Base-by-base conservation (phyloP, 2,113 vertebrate species). In the Tor tambroides region DNA sequence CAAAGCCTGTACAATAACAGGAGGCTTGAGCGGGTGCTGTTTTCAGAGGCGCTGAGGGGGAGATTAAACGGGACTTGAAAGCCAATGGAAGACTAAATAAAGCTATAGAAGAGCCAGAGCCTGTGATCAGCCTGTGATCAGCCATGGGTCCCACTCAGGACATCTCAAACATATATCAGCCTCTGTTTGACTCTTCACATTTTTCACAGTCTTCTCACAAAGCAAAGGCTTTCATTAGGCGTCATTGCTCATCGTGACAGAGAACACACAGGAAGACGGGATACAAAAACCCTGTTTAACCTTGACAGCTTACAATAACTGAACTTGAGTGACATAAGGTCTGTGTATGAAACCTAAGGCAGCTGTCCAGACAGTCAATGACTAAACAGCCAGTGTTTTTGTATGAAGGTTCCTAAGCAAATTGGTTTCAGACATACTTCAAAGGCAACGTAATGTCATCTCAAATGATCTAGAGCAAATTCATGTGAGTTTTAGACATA, bases 121-220 rank as follows among this genome's bases (percentile, higher is more conserved):
- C 79, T 86, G 69, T 89, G 89, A 93, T 92, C 92, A 32, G 80
- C 72, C 79, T 86, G 72, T 89, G 89, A 93, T 92, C 92, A 94
- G 91, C 72, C 1, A 49, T 14, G 86, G 85, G 86, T 87, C 74
- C 88, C 89, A 89, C 88, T 89, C 86, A 88, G 91, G 51, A 93
- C 90, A 88, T 81, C 35, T 84, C 81, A 87, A 88, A 86, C 88
- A 63, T 49, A 23, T 19, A 74, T 69, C 19, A 76, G 23, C 59
- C 26, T 51, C 54, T 84, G 30, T 65, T 83, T 76, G 59, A 12
- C 28, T 26, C 10, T 35, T 26, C 65, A 28, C 21, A 54, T 26
- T 72, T 23, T 80, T 74, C 87, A 61, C 26, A n/a, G 80, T 67
- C 67, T 74, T 35, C 30, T 74, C 43, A 65, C 26, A 46, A 46